A percentile compares a stretch with the other conserved stretches of the same genome.
These are phyloP conservation scores for Fragum sueziense DNA, from an alignment of 2,888 invertebrate genomes.

Conservation along the genomic window DNA sequence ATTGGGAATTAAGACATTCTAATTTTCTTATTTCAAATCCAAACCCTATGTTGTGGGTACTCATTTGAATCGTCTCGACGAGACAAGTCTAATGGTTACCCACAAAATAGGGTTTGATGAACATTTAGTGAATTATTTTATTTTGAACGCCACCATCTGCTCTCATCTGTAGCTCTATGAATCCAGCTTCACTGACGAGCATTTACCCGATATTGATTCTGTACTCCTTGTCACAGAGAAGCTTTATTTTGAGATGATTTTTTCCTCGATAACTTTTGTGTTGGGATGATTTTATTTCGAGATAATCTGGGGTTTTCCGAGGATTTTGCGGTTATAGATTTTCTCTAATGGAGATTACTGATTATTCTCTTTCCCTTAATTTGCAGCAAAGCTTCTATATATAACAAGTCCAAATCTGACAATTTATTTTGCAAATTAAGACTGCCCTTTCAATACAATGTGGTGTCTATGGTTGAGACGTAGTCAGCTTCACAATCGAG, in stretches of 20 bases:
- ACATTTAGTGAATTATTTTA: neutral
- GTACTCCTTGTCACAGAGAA: neutral
- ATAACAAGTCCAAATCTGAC: too few species aligned
- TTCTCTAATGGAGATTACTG: too few species aligned
- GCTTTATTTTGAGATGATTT: neutral
- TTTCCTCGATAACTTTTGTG: neutral
- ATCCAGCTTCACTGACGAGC: neutral
- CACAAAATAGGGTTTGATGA: neutral
- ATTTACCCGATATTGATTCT: neutral
- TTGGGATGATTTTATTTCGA: too few species aligned
- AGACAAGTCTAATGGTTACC: neutral
- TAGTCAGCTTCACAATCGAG: too few species aligned
- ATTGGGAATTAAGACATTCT: too few species aligned
- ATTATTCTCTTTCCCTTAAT: neutral
- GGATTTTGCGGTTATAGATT: neutral
- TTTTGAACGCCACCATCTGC: neutral
- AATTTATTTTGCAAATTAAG: too few species aligned
- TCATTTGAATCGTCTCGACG: neutral
- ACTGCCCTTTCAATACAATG: too few species aligned
- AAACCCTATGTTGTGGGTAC: neutral
- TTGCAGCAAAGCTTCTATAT: too few species aligned
- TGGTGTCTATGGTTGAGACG: too few species aligned
- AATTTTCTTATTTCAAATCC: too few species aligned
- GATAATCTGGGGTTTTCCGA: too few species aligned
- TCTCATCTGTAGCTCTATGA: neutral